Evolutionary conservation across 2,113 vertebrate species (phyloP).

Genomic region (Caranx melampygus): DNA sequence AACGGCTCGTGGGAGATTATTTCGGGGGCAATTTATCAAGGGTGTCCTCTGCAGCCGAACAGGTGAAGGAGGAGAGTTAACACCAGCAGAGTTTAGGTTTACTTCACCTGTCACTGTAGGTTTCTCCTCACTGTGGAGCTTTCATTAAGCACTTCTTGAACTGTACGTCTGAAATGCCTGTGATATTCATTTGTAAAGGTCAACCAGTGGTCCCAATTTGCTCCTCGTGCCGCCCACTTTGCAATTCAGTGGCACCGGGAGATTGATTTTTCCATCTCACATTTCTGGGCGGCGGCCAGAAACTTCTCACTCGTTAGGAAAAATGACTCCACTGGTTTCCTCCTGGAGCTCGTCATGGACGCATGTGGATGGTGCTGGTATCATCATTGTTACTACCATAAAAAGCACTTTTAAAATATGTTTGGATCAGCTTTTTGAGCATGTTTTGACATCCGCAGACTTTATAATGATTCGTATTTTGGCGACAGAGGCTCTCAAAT

Average conservation of each 20-base stretch:
- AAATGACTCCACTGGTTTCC: conserved; percentile 1
- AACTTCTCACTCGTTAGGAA: conserved; percentile 25
- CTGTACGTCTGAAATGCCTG: conserved; percentile 13
- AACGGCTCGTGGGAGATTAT: conserved; percentile 48
- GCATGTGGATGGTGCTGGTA: neutral
- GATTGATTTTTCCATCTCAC: conserved; percentile 53
- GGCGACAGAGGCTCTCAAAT: neutral
- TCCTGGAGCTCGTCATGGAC: neutral
- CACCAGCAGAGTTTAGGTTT: neutral
- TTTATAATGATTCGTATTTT: conserved; percentile 36
- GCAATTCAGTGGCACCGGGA: conserved; percentile 9
- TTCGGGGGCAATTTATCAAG: conserved; percentile 52
- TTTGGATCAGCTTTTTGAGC: neutral
- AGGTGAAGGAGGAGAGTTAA: conserved; percentile 13
- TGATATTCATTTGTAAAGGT: conserved; percentile 45
- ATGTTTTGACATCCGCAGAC: neutral
- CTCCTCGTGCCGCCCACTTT: conserved; percentile 27
- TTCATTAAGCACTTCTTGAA: conserved; percentile 16
- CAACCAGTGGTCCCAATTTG: conserved; percentile 27
- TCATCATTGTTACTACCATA: neutral
- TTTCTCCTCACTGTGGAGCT: neutral
- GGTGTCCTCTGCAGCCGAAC: conserved; percentile 40
- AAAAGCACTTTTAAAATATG: neutral
- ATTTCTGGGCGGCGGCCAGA: conserved; percentile 8
- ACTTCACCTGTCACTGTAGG: neutral